Evolutionary conservation across 1,140 invertebrate genomes (phyloP).

Genomic region (Orius insidiosus): DNA sequence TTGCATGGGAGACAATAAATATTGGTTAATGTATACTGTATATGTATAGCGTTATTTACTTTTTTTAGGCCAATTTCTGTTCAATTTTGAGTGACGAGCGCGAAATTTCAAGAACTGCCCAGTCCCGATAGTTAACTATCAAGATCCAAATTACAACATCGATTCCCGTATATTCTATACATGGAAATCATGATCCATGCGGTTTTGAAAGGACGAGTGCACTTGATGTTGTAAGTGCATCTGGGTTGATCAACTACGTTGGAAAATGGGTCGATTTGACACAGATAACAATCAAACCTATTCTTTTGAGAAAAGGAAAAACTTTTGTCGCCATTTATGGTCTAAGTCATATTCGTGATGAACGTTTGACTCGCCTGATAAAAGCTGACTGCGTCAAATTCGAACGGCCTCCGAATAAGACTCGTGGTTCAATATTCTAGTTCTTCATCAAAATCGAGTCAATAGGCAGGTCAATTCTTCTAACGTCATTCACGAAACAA

Average conservation of each 20-base stretch:
- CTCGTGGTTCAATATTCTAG: conserved; percentile 83
- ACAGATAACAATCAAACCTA: conserved; percentile 58
- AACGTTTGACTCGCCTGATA: conserved; percentile 66
- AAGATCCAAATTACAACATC: conserved; percentile 87
- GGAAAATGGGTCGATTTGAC: conserved; percentile 68
- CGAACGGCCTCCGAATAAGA: conserved; percentile 40
- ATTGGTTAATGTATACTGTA: no score
- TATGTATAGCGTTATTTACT: no score
- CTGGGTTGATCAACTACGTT: conserved; percentile 82
- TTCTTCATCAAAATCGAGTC: conserved; percentile 90
- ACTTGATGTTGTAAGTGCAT: conserved; percentile 68
- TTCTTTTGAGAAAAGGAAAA: conserved; percentile 72
- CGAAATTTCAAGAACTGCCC: conserved; percentile 29
- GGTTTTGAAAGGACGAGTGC: conserved; percentile 46
- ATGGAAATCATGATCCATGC: conserved; percentile 92
- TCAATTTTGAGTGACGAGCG: conserved; percentile 61
- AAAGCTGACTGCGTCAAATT: conserved; percentile 56
- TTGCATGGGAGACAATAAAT: conserved; percentile 42
- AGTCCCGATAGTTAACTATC: conserved; percentile 69
- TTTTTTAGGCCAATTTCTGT: conserved; percentile 36
- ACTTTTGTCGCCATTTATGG: conserved; percentile 85
- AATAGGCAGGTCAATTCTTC: conserved; percentile 40
- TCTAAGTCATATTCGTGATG: conserved; percentile 84
- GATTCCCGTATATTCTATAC: conserved; percentile 78
- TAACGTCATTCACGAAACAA: conserved; percentile 71